Percentiles rank a stretch among this genome's conserved stretches.
Evolutionary conservation across 2,888 invertebrate species (phyloP).

Genomic region (Gisinianus flammeolus): DNA sequence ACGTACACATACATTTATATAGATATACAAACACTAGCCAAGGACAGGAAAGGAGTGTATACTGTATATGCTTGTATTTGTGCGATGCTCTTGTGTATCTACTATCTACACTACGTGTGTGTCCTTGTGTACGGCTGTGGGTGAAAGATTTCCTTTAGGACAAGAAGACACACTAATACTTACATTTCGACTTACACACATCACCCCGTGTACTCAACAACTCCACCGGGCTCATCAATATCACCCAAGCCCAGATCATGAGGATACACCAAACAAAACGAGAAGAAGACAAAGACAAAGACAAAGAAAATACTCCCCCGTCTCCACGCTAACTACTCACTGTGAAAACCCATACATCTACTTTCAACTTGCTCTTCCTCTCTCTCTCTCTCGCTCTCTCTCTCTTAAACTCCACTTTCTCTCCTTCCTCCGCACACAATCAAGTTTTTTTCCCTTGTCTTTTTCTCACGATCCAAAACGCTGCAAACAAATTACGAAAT

Average conservation of each 20-base stretch:
- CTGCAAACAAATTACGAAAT: slow-evolving; percentile 46
- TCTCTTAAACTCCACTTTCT: not conserved
- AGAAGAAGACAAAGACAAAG: not conserved
- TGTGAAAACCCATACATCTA: slow-evolving; percentile 14
- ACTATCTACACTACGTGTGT: too few species aligned
- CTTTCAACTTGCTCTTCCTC: slow-evolving; percentile 28
- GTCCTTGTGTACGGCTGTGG: not conserved
- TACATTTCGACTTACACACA: not conserved
- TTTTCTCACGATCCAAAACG: slow-evolving; percentile 22
- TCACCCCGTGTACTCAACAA: slow-evolving; percentile 11
- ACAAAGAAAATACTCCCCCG: not conserved
- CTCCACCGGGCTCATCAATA: slow-evolving; percentile 25
- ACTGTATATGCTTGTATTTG: not conserved
- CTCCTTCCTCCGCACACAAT: slow-evolving; percentile 18
- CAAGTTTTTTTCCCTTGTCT: slow-evolving; percentile 25
- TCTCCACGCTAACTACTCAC: slow-evolving; percentile 2
- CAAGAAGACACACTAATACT: slow-evolving; percentile 37
- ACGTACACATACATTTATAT: not conserved
- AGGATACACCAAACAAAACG: not conserved
- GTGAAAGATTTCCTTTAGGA: slow-evolving; percentile 3
- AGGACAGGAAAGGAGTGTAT: too few species aligned
- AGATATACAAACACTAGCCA: too few species aligned
- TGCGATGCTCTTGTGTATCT: too few species aligned
- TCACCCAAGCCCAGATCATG: slow-evolving; percentile 26
- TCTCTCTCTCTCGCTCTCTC: slow-evolving; percentile 32